A percentile compares a stretch with the other conserved stretches of the same genome.
Evolutionary conservation across 2,113 vertebrate species (phyloP).

Genomic region (Gopherus flavomarginatus): DNA sequence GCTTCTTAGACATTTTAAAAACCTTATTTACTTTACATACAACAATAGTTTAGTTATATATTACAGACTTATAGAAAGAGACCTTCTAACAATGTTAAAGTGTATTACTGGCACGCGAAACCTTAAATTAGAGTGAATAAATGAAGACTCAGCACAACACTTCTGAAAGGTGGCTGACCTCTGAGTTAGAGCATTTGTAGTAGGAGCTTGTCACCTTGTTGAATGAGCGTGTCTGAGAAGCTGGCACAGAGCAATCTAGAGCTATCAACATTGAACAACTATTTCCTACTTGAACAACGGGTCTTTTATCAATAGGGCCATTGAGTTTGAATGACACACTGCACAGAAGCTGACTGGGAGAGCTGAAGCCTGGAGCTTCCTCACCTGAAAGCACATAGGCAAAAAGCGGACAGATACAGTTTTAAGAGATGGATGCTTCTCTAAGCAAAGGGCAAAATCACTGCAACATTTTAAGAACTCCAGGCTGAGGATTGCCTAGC

Average conservation of each 20-base stretch:
- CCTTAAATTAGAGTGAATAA: too few species aligned
- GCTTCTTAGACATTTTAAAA: too few species aligned
- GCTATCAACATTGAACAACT: not conserved
- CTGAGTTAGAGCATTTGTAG: not conserved
- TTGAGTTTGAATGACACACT: not conserved
- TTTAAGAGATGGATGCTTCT: not conserved
- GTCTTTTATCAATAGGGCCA: not conserved
- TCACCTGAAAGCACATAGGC: not conserved
- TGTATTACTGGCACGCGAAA: too few species aligned
- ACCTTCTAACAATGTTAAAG: too few species aligned
- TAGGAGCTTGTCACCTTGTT: not conserved
- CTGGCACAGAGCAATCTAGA: not conserved
- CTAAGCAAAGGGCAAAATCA: not conserved
- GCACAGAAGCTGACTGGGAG: not conserved
- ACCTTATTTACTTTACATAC: too few species aligned
- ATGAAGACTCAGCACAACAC: too few species aligned
- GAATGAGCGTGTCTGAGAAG: not conserved
- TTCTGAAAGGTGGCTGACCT: too few species aligned
- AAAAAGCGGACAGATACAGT: not conserved
- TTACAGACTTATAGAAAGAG: too few species aligned
- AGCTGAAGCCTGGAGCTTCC: not conserved
- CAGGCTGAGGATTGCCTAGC: not conserved
- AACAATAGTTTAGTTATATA: too few species aligned
- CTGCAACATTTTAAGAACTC: not conserved
- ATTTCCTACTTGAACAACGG: not conserved